Evolutionary conservation across 2,888 invertebrate species (phyloP), one percentile per base, ranked within the genome.

Genomic region (Heliconius cydno): DNA sequence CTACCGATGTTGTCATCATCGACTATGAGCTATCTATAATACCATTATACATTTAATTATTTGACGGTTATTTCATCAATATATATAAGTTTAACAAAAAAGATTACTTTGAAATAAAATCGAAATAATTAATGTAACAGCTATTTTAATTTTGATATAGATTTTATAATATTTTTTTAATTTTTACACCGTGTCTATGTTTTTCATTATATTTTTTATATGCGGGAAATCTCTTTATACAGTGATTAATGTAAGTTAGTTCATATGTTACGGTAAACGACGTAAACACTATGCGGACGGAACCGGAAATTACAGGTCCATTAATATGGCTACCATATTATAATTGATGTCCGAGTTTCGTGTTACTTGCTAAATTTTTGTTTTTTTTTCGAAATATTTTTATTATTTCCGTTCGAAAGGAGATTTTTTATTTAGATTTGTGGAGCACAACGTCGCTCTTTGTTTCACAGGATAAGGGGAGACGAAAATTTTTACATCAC

Each of bases 291-390:
- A 63, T 38, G 65, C 75, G 65, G 28, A 41, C 75, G 75, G 75
- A 75, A 28, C 65, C 75, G 75, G 75, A 75, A 75, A 75, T 75
- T 63, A 63, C 41, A 28, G 41, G 65, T 75, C 38, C 38, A 75
- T 75, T 75, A 75, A 75, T 75, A 46, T 73, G 34, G 73, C 73
- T 60, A 73, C 57, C 57, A 60, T 57, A 73, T 52, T 66, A 46
- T 63, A 78, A 78, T 68, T 78, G 63, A 68, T 41, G 78, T 75
- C 65, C 12, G 75, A 65, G 38, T 65, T 75, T 41, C 75, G 65
- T 75, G 75, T 65, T 38, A n/a, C 28, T 41, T 63, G 25, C n/a
- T 38, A 65, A 75, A 75, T 34, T 34, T 34, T 34, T 7, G 28
- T 25, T 28, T 13, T 15, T 22, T n/a, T 38, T 25, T 41, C 19